Evolutionary conservation across 2,113 vertebrate species (phyloP), one percentile per base, ranked within the genome.

Genomic region (Lipophrys pholis): DNA sequence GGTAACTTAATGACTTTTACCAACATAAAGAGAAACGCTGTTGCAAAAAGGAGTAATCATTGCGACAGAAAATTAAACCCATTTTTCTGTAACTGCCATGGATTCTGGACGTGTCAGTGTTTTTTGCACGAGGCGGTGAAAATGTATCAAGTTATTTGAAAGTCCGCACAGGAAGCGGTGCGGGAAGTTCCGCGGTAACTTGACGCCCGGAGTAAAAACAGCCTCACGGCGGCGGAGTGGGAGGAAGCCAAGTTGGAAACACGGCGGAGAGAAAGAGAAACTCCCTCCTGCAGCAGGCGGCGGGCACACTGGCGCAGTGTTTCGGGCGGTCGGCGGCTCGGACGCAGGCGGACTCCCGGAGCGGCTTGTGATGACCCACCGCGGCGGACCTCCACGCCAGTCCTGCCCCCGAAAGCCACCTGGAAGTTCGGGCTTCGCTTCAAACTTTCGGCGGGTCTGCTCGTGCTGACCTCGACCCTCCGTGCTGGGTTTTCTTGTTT

Each of bases 221-320:
- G 4, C 45, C 7, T n/a, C 7, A 12, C 12, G 45, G 14, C 45
- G 12, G 45, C 15, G 45, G 45, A 30, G 45, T n/a, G 45, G 45
- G 84, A 87, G 89, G 85, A 89, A 77, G 83, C 68, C 65, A 81
- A 92, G 35, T 88, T 85, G 69, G 86, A 68, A 85, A 76, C 89
- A 73, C 72, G 10, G 76, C 66, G 63, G 73, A 86, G 66, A 12
- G 10, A 68, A 87, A 80, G 66, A 12, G 10, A 68, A 87, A 80
- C 79, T 88, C 78, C n/a, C 71, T 76, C 50, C 59, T 21, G 45
- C 62, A n/a, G 63, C 30, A 68, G 57, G 73, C 81, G 21, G 21
- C 21, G 4, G 21, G 21, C 21, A 30, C 21, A 30, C 21, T 4
- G 21, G 21, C 21, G 21, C 21, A 30, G 21, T 30, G 21, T 30